A percentile compares a stretch with the other conserved stretches of the same genome.
Conservation (phyloP, 2,113 vertebrate species). For the Ceyx cyanopectus region DNA sequence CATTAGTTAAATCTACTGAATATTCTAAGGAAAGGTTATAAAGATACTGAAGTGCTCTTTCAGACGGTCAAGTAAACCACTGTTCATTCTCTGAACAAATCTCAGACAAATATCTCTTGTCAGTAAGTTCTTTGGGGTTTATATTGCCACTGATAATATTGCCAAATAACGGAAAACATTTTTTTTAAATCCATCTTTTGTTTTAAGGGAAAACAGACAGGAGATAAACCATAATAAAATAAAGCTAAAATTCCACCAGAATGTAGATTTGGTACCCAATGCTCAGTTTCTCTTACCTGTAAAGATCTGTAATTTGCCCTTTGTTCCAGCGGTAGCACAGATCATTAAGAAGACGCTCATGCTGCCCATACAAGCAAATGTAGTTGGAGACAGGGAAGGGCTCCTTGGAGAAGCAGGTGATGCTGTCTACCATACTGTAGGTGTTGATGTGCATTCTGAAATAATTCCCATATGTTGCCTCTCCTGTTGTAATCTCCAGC, state of each 20-base stretch:
- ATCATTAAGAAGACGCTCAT: conserved; percentile 89
- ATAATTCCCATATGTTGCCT: conserved; percentile 81
- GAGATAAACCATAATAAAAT: background rate
- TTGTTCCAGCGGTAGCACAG: conserved; percentile 78
- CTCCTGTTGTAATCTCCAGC: conserved; percentile 81
- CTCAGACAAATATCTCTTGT: background rate
- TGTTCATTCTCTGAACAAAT: background rate
- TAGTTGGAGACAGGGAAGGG: conserved; percentile 88
- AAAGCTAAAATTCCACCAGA: background rate
- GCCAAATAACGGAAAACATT: background rate
- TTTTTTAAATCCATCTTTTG: background rate
- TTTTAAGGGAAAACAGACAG: background rate
- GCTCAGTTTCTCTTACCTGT: conserved; percentile 80
- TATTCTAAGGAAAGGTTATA: background rate
- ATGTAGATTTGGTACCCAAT: background rate
- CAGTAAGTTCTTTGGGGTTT: background rate
- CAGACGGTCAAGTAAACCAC: background rate
- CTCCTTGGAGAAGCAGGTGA: conserved; percentile 89
- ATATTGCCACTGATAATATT: background rate
- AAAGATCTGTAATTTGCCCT: conserved; percentile 84
- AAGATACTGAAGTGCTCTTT: background rate
- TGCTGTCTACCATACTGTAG: conserved; percentile 79
- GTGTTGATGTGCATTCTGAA: conserved; percentile 84
- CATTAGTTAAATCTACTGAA: background rate
- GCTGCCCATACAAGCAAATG: conserved; percentile 85